Percentiles rank a stretch among this genome's conserved stretches.
Conservation (phyloP, 2,797 vertebrate genomes). For the Enteromius afrohamiltoni region DNA sequence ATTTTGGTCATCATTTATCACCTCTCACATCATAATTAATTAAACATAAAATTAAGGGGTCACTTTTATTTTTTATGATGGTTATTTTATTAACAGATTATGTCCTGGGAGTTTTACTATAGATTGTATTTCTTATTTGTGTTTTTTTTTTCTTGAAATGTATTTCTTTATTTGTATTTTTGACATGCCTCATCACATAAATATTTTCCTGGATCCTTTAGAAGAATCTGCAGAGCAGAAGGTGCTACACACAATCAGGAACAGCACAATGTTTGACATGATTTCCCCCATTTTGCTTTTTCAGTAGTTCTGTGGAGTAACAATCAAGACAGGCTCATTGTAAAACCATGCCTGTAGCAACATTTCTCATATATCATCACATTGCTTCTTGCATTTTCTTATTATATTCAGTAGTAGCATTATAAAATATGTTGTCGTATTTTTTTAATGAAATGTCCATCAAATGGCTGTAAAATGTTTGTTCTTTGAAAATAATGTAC, state of each 20-base stretch:
- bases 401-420: background rate
- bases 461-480: background rate
- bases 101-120: background rate
- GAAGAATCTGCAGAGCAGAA: background rate
- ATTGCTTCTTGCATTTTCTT: background rate
- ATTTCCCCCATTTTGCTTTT: background rate
- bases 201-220: background rate
- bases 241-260: background rate
- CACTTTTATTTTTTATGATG: background rate
- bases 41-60: background rate
- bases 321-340: background rate
- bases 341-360: background rate
- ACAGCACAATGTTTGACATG: background rate
- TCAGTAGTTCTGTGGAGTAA: background rate
- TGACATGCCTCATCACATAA: background rate
- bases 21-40: too few species aligned
- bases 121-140: background rate
- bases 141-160: background rate
- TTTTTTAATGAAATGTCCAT: background rate
- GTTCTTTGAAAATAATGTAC: background rate
- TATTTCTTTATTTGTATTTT: too few species aligned
- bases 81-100: background rate
- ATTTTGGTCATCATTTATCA: slow-evolving; percentile 34
- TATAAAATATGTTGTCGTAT: background rate
- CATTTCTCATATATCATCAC: background rate